Conservation (phyloP, 2,888 invertebrate species). For the Xanthorhoe spadicearia region DNA sequence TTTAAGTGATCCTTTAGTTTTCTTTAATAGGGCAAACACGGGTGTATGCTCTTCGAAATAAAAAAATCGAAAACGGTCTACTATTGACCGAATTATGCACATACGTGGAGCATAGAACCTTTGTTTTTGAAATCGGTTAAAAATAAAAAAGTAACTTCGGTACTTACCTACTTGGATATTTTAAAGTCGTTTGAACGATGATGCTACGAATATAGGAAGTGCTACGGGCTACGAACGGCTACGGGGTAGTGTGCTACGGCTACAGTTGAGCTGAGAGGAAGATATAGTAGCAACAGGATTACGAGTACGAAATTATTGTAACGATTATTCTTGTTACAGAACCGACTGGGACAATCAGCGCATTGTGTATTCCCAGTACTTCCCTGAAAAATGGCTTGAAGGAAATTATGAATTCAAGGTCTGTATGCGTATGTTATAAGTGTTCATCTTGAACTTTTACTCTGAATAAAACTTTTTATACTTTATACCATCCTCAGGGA, state of each 20-base stretch:
- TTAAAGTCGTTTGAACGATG: not conserved
- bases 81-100: too few relatives aligned
- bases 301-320: not conserved
- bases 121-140: too few relatives aligned
- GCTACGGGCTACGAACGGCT: constrained; percentile 6
- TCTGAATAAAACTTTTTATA: not conserved
- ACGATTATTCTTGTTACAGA: constrained; percentile 67
- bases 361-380: constrained; percentile 91
- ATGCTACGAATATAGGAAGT: constrained; percentile 11
- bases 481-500: constrained; percentile 64
- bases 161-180: too few relatives aligned
- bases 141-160: too few relatives aligned
- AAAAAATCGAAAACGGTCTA: too few relatives aligned
- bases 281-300: not conserved
- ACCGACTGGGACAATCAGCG: constrained; percentile 86
- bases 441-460: too few relatives aligned
- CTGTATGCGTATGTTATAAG: too few relatives aligned
- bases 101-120: too few relatives aligned
- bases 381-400: constrained; percentile 90
- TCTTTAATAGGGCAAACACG: too few relatives aligned
- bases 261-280: not conserved
- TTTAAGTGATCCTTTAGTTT: too few relatives aligned
- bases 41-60: too few relatives aligned
- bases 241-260: constrained; percentile 2
- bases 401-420: constrained; percentile 85